Evolutionary conservation across 2,113 vertebrate genomes (phyloP).

Genomic region (Electrona antarctica): DNA sequence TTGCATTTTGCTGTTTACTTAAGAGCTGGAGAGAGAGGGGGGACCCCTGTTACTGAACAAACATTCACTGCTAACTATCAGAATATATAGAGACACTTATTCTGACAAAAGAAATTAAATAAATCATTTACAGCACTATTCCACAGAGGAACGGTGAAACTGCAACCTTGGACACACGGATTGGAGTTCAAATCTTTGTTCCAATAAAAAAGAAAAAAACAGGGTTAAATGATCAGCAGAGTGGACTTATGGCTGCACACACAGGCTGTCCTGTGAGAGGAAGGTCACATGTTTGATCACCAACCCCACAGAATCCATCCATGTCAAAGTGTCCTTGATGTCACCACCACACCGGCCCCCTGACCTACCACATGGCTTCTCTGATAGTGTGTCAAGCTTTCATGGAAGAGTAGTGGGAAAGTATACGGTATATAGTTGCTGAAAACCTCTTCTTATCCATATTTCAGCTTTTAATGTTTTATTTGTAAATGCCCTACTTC

Average conservation of each 20-base stretch:
- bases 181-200: background rate
- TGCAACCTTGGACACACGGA: conserved; percentile 12
- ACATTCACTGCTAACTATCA: no score
- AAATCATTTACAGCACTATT: background rate
- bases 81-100: no score
- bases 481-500: no score
- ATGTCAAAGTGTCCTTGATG: conserved; percentile 15
- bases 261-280: background rate
- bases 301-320: background rate
- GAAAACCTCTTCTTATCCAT: background rate
- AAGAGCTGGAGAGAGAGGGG: no score
- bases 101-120: background rate
- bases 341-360: conserved; percentile 4
- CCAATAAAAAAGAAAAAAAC: background rate
- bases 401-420: no score
- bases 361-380: background rate
- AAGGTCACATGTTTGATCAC: conserved; percentile 15
- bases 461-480: background rate
- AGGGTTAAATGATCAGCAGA: background rate
- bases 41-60: no score
- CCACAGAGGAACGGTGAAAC: background rate
- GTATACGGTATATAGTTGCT: no score
- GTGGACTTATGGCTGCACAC: background rate
- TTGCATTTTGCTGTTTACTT: no score
- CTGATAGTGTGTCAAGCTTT: background rate